Evolutionary conservation across 2,797 vertebrate species (phyloP).

Genomic region (Syncerus caffer): DNA sequence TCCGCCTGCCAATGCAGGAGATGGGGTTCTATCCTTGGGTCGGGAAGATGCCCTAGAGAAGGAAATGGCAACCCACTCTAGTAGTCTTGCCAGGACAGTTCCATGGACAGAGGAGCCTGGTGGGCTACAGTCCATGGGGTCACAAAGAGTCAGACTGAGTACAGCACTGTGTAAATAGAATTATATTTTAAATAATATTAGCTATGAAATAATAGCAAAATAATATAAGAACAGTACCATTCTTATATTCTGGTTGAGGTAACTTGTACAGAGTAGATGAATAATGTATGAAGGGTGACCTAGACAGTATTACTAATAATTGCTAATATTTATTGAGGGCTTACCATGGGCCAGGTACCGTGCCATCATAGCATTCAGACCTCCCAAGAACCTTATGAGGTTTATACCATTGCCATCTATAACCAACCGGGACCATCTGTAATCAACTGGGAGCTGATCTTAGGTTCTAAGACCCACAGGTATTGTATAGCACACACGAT

Average conservation of each 20-base stretch:
- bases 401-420: neutral
- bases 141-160: neutral
- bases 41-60: neutral
- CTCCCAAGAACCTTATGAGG: neutral
- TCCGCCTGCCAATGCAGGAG: neutral
- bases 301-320: neutral
- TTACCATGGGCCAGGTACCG: neutral
- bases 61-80: neutral
- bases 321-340: neutral
- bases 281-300: neutral
- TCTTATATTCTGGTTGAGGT: neutral
- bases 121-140: neutral
- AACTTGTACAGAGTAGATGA: neutral
- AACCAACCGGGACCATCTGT: neutral
- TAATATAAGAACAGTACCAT: neutral
- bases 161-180: neutral
- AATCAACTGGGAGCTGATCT: neutral
- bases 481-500: no score
- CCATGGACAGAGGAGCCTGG: neutral
- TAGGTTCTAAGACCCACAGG: neutral
- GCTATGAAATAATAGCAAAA: neutral
- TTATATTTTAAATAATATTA: neutral
- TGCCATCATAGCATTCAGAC: neutral
- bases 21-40: accelerated
- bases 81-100: neutral